phyloP scores from a whole-genome alignment of 2,888 invertebrate genomes.

The Eurois occulta region DNA sequence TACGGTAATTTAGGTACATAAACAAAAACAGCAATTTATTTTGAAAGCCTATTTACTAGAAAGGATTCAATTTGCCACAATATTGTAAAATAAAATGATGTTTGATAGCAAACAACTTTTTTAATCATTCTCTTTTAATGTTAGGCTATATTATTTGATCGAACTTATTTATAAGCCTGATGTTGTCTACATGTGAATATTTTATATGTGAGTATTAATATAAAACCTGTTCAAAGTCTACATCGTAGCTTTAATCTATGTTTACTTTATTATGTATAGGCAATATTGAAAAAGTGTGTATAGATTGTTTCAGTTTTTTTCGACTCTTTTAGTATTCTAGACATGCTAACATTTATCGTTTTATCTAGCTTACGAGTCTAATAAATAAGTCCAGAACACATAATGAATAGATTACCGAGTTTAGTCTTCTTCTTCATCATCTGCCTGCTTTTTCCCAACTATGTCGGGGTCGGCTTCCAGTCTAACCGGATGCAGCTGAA shows the following conservation, averaged over 20 bases:
- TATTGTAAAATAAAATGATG: conserved; percentile 6
- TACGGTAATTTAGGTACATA: not conserved
- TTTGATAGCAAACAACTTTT: conserved; percentile 42
- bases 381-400: too few species aligned
- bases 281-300: not conserved
- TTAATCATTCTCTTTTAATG: conserved; percentile 22
- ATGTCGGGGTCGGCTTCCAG: too few species aligned
- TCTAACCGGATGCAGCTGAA: too few species aligned
- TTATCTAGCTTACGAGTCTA: too few species aligned
- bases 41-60: not conserved
- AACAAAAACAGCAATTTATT: conserved; percentile 16
- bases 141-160: conserved; percentile 11
- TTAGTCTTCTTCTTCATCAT: too few species aligned
- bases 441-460: too few species aligned
- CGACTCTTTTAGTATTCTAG: not conserved
- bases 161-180: not conserved
- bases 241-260: not conserved
- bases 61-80: conserved; percentile 25
- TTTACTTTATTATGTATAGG: not conserved
- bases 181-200: conserved; percentile 5
- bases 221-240: not conserved
- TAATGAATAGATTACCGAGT: too few species aligned
- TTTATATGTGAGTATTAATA: conserved; percentile 6
- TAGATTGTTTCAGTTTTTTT: not conserved
- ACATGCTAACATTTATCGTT: not conserved